Evolutionary conservation across 2,888 invertebrate species (phyloP).

Genomic region (Entomobrya multifasciata): DNA sequence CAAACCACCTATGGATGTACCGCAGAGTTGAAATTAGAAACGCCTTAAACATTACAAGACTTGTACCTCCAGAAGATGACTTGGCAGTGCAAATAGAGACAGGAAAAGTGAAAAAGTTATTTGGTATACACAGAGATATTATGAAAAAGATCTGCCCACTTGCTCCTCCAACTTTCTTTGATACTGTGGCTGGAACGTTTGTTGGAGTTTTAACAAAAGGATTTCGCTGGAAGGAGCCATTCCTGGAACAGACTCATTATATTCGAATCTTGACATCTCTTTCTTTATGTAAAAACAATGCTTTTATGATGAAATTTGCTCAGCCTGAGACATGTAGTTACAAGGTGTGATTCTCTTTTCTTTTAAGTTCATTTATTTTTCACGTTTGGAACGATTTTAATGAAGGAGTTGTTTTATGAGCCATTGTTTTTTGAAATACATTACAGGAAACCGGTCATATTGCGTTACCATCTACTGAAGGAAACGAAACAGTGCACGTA

Average conservation of each 20-base stretch:
- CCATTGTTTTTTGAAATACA: slow-evolving; percentile 7
- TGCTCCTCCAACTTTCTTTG: slow-evolving; percentile 44
- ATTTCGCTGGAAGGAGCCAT: slow-evolving; percentile 67
- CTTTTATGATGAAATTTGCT: slow-evolving; percentile 25
- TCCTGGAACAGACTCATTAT: slow-evolving; percentile 47
- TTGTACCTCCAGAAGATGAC: slow-evolving; percentile 42
- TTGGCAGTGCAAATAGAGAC: not conserved
- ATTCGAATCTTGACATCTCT: slow-evolving; percentile 56
- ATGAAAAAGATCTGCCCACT: slow-evolving; percentile 69
- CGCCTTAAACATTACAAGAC: slow-evolving; percentile 47
- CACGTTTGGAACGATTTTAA: no score
- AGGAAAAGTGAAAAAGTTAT: slow-evolving; percentile 45
- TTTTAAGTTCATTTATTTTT: no score
- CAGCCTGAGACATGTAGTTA: not conserved
- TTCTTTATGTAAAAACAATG: slow-evolving; percentile 50
- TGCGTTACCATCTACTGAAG: not conserved
- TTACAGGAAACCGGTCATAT: not conserved
- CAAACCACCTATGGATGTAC: slow-evolving; percentile 62
- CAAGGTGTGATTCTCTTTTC: not conserved
- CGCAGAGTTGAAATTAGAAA: slow-evolving; percentile 48
- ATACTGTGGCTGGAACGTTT: slow-evolving; percentile 51
- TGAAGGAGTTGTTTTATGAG: no score
- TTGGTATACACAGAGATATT: slow-evolving; percentile 53
- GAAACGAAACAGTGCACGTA: slow-evolving; percentile 20
- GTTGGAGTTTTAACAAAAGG: slow-evolving; percentile 49